Conservation (phyloP, 1,140 invertebrate genomes). For the Drosophila subobscura region DNA sequence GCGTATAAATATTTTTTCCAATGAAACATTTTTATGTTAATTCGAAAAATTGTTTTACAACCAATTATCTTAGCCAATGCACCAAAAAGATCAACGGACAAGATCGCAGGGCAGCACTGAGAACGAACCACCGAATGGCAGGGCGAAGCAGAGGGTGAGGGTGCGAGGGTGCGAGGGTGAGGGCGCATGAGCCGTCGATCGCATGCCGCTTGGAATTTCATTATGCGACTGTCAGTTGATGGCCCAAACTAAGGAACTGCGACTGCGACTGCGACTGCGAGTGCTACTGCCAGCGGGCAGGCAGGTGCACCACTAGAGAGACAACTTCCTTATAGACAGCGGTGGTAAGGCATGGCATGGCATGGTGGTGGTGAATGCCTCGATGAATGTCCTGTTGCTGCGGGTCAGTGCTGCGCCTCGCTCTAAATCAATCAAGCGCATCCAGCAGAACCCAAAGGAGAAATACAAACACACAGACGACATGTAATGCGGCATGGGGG, state of each 20-base stretch:
- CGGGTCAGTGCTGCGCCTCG: conserved; percentile 50
- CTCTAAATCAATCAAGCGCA: conserved; percentile 81
- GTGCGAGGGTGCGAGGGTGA: conserved; percentile 32
- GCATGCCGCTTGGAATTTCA: conserved; percentile 73
- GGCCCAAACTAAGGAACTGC: conserved; percentile 24
- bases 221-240: conserved; percentile 62
- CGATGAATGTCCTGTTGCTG: conserved; percentile 56
- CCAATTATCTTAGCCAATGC: conserved; percentile 81
- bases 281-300: conserved; percentile 62
- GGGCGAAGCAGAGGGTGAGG: conserved; percentile 16
- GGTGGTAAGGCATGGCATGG: neutral
- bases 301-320: conserved; percentile 59
- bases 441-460: conserved; percentile 32
- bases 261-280: too few relatives aligned
- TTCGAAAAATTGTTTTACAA: conserved; percentile 82
- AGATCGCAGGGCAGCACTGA: conserved; percentile 52
- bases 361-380: conserved; percentile 8
- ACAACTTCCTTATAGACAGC: neutral
- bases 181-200: conserved; percentile 32
- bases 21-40: conserved; percentile 82
- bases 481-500: too few relatives aligned
- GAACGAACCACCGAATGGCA: conserved; percentile 13
- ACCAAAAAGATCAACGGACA: conserved; percentile 82
- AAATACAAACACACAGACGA: conserved; percentile 9
- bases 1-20: conserved; percentile 68